Conservation (phyloP, 2,797 vertebrate genomes). For the Naso thynnoides region DNA sequence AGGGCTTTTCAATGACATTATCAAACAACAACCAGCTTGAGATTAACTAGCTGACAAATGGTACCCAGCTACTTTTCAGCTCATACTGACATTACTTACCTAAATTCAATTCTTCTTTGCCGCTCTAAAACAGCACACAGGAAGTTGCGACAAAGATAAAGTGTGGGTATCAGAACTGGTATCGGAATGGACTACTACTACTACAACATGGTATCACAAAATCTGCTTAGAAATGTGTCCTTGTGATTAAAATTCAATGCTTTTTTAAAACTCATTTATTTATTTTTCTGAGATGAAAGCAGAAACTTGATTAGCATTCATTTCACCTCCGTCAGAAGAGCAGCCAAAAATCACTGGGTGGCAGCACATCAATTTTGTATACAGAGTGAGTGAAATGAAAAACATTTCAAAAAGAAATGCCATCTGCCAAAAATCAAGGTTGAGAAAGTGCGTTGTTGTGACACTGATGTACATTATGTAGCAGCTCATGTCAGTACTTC, state of each 20-base stretch:
- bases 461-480: constrained; percentile 56
- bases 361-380: constrained; percentile 43
- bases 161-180: no score
- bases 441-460: constrained; percentile 49
- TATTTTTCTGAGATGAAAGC: constrained; percentile 39
- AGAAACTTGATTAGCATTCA: constrained; percentile 27
- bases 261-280: constrained; percentile 16
- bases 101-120: no score
- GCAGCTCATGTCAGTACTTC: constrained; percentile 44
- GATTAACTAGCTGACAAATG: no score
- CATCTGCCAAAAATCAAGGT: constrained; percentile 50
- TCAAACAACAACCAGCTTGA: no score
- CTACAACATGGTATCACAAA: background rate
- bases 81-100: no score
- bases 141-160: no score
- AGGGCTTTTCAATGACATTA: no score
- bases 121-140: no score
- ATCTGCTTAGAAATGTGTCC: constrained; percentile 10
- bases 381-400: constrained; percentile 36
- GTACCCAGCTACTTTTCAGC: no score
- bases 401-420: constrained; percentile 53
- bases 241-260: constrained; percentile 3
- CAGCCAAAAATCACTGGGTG: constrained; percentile 43
- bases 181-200: background rate
- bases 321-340: constrained; percentile 30